Evolutionary conservation across 2,888 invertebrate species (phyloP), one percentile per base, ranked within the genome.

Genomic region (Aelia acuminata): DNA sequence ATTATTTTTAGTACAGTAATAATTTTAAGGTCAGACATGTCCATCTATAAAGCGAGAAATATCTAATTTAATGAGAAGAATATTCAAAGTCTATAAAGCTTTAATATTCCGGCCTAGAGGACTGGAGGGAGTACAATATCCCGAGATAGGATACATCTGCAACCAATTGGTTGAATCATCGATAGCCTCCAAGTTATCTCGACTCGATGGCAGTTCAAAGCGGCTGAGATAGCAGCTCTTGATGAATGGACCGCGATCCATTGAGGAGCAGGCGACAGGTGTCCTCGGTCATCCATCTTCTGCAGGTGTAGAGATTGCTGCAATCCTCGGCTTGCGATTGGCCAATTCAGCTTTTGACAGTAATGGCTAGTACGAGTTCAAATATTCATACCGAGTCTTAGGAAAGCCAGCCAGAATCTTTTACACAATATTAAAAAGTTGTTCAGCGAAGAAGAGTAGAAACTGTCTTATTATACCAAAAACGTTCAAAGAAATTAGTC

Each of bases 161-260:
- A 70, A 35, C 31, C 13, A 70, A 70, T 35, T 70, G 63, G 63
- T 7, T 70, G 63, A 8, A 35, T 70, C 35, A 70, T 70, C 63
- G 18, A 35, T 31, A 70, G 7, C 18, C 31, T 35, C 15, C 31
- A 8, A 70, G 35, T 35, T 70, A 70, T 70, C 35, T 26, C 3
- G 57, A 26, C 26, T 15, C 31, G 63, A 70, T 70, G 63, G 63
- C 31, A 35, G 63, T n/a, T 80, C 80, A 80, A 80, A 80, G 80
- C 43, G 80, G 80, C 80, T n/a, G 10, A 43, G 80, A 47, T 47
- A 80, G n/a, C 80, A 43, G 43, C 43, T n/a, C n/a, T 10, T 80
- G 80, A 80, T 80, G 80, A 80, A 80, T 80, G 80, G n/a, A 80
- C 80, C 11, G 80, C 22, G 80, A 22, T 47, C 80, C 80, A 80